phyloP scores from a whole-genome alignment of 2,888 invertebrate species.

The Dryomyza anilis region DNA sequence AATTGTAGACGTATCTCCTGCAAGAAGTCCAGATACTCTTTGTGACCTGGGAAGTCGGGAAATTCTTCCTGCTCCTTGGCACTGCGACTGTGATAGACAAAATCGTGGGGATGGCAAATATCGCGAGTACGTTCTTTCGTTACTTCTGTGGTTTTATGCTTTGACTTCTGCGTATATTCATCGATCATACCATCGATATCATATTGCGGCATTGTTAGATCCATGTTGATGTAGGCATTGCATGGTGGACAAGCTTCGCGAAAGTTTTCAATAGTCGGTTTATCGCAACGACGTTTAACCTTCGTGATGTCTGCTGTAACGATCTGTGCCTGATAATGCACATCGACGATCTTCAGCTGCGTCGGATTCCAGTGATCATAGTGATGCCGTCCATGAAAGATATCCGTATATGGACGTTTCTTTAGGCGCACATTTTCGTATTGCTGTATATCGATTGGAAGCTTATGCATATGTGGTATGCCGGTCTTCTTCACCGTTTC shows the following conservation, averaged over 20 bases:
- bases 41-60: constrained; percentile 49
- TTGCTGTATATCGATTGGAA: constrained; percentile 40
- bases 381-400: constrained; percentile 55
- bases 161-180: constrained; percentile 28
- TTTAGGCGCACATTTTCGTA: constrained; percentile 45
- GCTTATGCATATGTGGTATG: constrained; percentile 45
- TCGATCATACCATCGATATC: constrained; percentile 44
- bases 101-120: constrained; percentile 43
- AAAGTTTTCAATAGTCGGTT: constrained; percentile 41
- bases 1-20: constrained; percentile 46
- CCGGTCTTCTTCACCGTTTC: constrained; percentile 38
- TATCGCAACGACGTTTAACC: constrained; percentile 33
- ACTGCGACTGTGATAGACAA: constrained; percentile 45
- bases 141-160: constrained; percentile 21
- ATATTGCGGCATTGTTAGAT: constrained; percentile 44
- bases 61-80: constrained; percentile 42
- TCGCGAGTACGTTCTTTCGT: constrained; percentile 31
- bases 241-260: constrained; percentile 47
- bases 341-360: constrained; percentile 48
- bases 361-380: constrained; percentile 56
- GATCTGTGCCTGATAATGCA: constrained; percentile 51
- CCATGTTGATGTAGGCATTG: constrained; percentile 40
- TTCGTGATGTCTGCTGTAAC: constrained; percentile 44
- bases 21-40: constrained; percentile 49
- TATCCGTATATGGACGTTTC: constrained; percentile 45